These are phyloP conservation scores for Catharus fuscescens DNA, from an alignment of 2,113 vertebrate genomes.

Conservation along the genomic window DNA sequence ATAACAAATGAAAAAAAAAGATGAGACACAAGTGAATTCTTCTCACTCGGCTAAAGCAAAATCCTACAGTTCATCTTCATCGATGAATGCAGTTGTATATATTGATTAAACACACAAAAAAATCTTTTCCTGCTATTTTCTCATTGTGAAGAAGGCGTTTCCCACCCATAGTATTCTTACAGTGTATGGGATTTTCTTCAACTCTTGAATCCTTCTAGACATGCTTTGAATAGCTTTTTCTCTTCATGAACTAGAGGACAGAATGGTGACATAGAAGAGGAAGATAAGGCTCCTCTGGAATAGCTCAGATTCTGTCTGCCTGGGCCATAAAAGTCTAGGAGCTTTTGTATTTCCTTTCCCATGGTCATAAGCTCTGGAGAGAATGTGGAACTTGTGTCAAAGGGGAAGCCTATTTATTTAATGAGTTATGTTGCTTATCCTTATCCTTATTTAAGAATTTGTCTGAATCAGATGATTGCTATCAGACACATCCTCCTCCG, in stretches of 20 bases:
- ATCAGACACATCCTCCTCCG: constrained; percentile 41
- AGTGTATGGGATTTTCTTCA: background rate
- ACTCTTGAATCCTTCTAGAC: constrained; percentile 40
- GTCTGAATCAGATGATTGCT: constrained; percentile 41
- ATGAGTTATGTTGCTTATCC: constrained; percentile 58
- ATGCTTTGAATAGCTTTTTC: background rate
- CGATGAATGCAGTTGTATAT: background rate
- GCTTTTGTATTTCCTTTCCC: constrained; percentile 60
- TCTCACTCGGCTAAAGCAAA: background rate
- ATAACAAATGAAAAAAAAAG: background rate
- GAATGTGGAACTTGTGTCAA: constrained; percentile 52
- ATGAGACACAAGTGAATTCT: background rate
- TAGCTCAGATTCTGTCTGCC: constrained; percentile 33
- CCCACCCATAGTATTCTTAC: background rate
- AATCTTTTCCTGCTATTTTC: background rate
- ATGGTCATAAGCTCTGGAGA: constrained; percentile 59
- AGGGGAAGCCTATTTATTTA: constrained; percentile 27
- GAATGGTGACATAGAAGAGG: background rate
- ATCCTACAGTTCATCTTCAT: background rate
- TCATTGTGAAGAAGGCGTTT: background rate
- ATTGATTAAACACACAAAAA: background rate
- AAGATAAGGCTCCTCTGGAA: constrained; percentile 51
- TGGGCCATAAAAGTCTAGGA: constrained; percentile 38
- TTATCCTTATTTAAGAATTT: constrained; percentile 48
- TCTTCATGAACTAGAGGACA: background rate